Conservation (phyloP, 2,113 vertebrate species). For the Stigmatopora nigra region DNA sequence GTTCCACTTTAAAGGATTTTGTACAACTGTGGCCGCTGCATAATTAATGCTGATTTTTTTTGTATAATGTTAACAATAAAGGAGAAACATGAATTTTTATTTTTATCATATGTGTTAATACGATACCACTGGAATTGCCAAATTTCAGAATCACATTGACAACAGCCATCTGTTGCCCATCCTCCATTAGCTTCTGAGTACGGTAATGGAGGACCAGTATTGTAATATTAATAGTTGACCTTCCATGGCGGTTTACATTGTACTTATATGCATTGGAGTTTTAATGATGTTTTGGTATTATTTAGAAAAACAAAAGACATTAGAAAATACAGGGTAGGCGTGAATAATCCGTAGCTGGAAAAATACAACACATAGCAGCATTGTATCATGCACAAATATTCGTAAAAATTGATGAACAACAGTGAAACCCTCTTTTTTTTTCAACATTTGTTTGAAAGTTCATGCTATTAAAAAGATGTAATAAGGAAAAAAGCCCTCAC, state of each 20-base stretch:
- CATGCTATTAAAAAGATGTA: conserved; percentile 44
- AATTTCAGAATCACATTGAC: background rate
- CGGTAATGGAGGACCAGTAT: background rate
- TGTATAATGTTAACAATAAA: background rate
- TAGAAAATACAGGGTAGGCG: too few relatives aligned
- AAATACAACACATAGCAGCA: conserved; percentile 19
- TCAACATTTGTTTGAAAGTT: conserved; percentile 11
- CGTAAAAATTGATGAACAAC: background rate
- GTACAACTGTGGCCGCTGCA: too few relatives aligned
- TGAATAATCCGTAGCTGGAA: conserved; percentile 1
- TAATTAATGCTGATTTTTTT: background rate
- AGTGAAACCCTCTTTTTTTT: background rate
- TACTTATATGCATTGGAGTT: background rate
- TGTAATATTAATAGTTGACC: background rate
- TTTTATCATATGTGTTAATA: background rate
- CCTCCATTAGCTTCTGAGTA: background rate
- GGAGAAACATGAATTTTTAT: background rate
- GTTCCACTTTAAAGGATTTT: too few relatives aligned
- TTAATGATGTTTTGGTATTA: background rate
- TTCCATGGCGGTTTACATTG: background rate
- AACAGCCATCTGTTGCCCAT: background rate
- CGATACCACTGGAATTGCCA: background rate
- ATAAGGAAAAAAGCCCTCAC: conserved; percentile 30
- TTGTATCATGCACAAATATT: conserved; percentile 18
- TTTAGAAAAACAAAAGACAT: too few relatives aligned